Base-by-base conservation (phyloP, 2,888 invertebrate genomes). In the Operophtera brumata region DNA sequence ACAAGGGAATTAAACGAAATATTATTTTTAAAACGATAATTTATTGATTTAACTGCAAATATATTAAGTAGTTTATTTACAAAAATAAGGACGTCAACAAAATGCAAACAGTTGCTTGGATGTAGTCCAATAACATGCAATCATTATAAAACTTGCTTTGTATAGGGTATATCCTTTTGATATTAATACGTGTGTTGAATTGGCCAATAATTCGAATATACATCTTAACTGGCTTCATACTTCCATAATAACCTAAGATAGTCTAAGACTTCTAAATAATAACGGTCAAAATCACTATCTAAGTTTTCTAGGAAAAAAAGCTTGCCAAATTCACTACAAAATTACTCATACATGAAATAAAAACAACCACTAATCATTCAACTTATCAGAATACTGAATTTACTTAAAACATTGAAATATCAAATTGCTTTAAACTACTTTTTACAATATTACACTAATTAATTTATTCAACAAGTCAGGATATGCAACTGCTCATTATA, bases 11-110 rank as follows among this genome's bases (percentile, higher is more conserved):
- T 4, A 20, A 20, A 20, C 20, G 4, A 41, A 57, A 20, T 35
- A 45, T 54, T 65, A 71, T 81, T 84, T 86, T 86, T 84, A 76
- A 84, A 90, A 89, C 89, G 87, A 89, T 86, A 84, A 82, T 86
- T 83, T 89, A 89, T 86, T 89, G 82, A 86, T 87, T 85, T 90
- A 90, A 88, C 88, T 80, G 78, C 80, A 85, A 84, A 86, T 87
- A 90, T 86, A 89, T 87, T 90, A n/a, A n/a, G n/a, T n/a, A 89
- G 85, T 84, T 78, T 89, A 89, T 90, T 78, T 89, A 90, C 86
- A 90, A 71, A 56, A 62, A 79, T 77, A 81, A 76, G 85, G 85
- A 81, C 78, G 77, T 84, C 78, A 88, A 88, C 84, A 85, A 90
- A 87, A 90, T 87, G 87, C 87, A 85, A 86, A 81, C 75, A 81